Conservation (phyloP, 37 sponge, comb jelly and placozoan species). For the Mnemiopsis leidyi region DNA sequence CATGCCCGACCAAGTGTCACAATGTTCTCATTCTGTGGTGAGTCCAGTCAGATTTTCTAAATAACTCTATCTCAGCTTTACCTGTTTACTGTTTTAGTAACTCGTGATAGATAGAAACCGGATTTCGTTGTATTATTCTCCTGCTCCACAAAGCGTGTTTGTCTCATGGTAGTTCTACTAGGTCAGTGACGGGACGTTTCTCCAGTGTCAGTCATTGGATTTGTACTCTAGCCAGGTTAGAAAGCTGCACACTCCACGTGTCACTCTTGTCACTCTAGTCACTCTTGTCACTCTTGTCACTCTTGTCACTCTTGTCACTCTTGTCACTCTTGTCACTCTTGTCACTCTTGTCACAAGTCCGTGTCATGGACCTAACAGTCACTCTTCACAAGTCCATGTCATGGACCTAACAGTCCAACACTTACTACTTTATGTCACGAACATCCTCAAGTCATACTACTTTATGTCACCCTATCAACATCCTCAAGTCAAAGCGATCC, state of each 20-base stretch:
- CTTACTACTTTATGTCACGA: not conserved
- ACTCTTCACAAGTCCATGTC: too few species aligned
- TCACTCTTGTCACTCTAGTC: not conserved
- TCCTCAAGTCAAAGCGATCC: too few species aligned
- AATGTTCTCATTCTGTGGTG: not conserved
- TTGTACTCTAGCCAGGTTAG: not conserved
- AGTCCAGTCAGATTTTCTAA: too few species aligned
- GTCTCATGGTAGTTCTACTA: too few species aligned
- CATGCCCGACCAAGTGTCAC: not conserved
- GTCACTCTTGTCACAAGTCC: not conserved
- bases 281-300: not conserved
- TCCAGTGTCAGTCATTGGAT: slow-evolving; percentile 3
- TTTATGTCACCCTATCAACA: too few species aligned
- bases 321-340: not conserved
- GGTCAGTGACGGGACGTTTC: slow-evolving; percentile 6
- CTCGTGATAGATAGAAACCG: too few species aligned
- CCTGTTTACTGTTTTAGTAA: not conserved
- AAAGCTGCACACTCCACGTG: not conserved
- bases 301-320: not conserved
- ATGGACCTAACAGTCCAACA: too few species aligned
- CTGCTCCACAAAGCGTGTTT: too few species aligned
- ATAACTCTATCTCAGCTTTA: not conserved
- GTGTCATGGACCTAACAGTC: too few species aligned
- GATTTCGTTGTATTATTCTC: too few species aligned
- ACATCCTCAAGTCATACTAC: too few species aligned